Evolutionary conservation across 2,797 vertebrate species (phyloP), one percentile per base, ranked within the genome.

Genomic region (Parambassis ranga): DNA sequence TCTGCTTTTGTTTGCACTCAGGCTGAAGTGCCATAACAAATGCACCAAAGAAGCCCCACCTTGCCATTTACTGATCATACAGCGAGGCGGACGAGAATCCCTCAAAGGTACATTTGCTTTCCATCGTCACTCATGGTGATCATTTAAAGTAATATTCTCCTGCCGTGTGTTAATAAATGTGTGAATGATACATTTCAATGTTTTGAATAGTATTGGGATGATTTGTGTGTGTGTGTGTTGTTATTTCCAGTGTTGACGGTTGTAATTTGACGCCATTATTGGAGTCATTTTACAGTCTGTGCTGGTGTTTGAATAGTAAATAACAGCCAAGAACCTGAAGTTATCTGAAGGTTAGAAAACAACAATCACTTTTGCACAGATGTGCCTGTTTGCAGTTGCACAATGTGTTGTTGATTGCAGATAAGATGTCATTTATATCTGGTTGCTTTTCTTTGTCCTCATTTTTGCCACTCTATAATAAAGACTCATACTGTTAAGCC

Each of bases 21-120:
- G 98, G 93, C 93, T 99, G 94, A 99, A 99, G 95, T 99, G 98
- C 95, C 98, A 99, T 94, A 99, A 98, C 93, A 99, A 98, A 96
- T 99, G 98, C 94, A 99, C 97, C 96, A 99, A 99, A 98, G 97
- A 99, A 95, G 98, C 98, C 65, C 97, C 98, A 8, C 96, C 98
- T 68, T 99, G 98, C 87, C 98, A 98, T 85, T 93, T 99, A 83
- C 93, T 99, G 80, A 98, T 99, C 87, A 96, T 98, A 89, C 96
- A 98, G 84, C 91, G 96, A 64, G 97, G 96, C 87, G 96, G 97
- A 92, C 92, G 93, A 90, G 87, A 91, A 65, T 75, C 85, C 16
- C 59, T 91, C 41, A 92, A 87, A 91, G 90, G 90, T 92, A 86
- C 11, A 15, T 39, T 19, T 15, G 1, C 14, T 35, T 50, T 49